Base-by-base conservation (phyloP, 64 coral and sea anemone species). In the Exaiptasia diaphana region DNA sequence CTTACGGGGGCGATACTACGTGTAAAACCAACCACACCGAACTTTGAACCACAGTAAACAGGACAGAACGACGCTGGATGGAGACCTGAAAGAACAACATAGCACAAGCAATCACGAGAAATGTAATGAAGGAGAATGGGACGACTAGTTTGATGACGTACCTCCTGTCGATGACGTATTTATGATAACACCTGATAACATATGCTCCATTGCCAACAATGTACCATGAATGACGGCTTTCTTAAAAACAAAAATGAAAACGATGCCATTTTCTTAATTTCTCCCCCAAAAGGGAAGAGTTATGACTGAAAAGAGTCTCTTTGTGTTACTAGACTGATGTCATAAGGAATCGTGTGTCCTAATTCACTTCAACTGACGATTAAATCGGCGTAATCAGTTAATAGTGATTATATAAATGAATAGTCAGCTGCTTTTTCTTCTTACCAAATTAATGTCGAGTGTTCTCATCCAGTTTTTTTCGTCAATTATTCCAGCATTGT, bases 101-200 rank as follows among this genome's bases (percentile, higher is more conserved):
- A 49, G 42, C 9, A 21, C 29, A 3, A 50, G 18, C 20, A 15
- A 2, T 15, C 1, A 12, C 65, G 18, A 20, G 17, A 11, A 55
- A 5, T 55, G 18, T 55, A 21, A 15, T 21, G 6, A 15, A 55
- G 6, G 0, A 11, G 10, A 55, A 21, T 14, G 4, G 18, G 20
- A 14, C 20, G 5, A 9, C 5, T 4, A 55, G 6, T 17, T 35
- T 13, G 11, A 5, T 5, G 25, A 30, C 31, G 18, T 68, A 87
- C 84, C 84, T 41, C 84, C 84, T n/a, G 84, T 87, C 21, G 84
- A 87, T 25, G 84, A 87, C 0, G 75, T 35, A 64, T 87, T 87
- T 21, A 87, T 87, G 15, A 87, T 78, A 24, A 78, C 71, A 29
- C 84, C 84, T 38, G 49, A 15, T 42, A 28, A 37, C 84, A 87